phyloP scores from a whole-genome alignment of 2,888 invertebrate genomes.

The Deilephila elpenor region DNA sequence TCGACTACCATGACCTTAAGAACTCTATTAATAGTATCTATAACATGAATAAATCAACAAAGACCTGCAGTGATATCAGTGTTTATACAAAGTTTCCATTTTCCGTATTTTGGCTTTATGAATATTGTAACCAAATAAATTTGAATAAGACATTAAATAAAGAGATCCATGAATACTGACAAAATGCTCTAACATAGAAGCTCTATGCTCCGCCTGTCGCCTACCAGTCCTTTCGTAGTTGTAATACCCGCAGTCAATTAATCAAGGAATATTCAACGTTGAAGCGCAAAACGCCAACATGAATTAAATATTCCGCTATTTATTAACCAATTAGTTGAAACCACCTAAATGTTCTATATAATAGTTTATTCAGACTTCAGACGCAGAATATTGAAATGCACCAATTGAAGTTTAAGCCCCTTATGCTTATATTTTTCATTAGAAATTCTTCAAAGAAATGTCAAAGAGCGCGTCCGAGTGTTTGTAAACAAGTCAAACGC shows the following conservation, averaged over 20 bases:
- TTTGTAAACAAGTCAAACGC: not conserved
- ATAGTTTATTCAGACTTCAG: too few relatives aligned
- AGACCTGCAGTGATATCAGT: not conserved
- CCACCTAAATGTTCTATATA: not conserved
- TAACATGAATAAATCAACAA: slow-evolving; percentile 9
- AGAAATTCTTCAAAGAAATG: not conserved
- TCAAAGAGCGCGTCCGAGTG: not conserved
- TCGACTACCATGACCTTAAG: not conserved
- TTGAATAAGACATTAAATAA: too few relatives aligned
- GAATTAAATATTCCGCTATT: not conserved
- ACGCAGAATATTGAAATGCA: too few relatives aligned
- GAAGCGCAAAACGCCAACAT: not conserved
- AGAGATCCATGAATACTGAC: too few relatives aligned
- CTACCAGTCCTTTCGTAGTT: not conserved
- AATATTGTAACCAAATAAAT: too few relatives aligned
- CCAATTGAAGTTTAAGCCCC: too few relatives aligned
- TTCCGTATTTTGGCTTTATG: too few relatives aligned
- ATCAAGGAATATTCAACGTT: not conserved
- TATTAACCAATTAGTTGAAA: not conserved
- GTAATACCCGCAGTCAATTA: not conserved
- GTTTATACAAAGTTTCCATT: not conserved
- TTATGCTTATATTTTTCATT: too few relatives aligned
- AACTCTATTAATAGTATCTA: not conserved
- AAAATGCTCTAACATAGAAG: not conserved
- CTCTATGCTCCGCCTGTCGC: not conserved